Conservation (phyloP, 2,113 vertebrate species). For the Anas platyrhynchos region DNA sequence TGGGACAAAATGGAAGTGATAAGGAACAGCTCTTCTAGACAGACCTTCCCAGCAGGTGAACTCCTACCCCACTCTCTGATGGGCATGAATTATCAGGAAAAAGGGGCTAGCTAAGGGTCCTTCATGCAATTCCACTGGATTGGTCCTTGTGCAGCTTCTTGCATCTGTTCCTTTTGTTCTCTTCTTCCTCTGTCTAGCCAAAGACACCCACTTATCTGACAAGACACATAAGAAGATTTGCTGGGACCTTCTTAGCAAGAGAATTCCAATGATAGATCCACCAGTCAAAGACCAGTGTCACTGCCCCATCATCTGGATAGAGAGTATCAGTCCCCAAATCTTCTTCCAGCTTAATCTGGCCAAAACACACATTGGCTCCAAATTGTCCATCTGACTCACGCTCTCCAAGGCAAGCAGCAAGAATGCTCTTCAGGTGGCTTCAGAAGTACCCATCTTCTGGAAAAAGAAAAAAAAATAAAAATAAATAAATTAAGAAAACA, state of each 20-base stretch:
- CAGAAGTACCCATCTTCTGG: background rate
- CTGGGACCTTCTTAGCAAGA: background rate
- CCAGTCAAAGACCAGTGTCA: background rate
- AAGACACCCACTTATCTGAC: background rate
- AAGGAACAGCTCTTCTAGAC: background rate
- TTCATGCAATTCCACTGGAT: background rate
- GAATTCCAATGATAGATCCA: background rate
- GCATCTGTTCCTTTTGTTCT: background rate
- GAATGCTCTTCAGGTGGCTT: background rate
- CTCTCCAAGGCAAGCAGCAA: background rate
- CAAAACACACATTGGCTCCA: background rate
- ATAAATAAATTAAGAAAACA: background rate
- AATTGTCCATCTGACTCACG: background rate
- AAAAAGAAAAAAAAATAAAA: background rate
- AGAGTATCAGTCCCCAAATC: background rate
- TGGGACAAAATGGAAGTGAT: background rate
- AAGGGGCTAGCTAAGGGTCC: background rate
- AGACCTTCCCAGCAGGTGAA: background rate
- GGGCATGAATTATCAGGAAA: background rate
- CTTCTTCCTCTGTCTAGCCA: background rate
- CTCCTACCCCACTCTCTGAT: background rate
- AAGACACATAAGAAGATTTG: fast-evolving
- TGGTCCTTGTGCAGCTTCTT: background rate
- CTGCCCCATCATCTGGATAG: background rate
- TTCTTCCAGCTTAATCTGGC: background rate